phyloP scores from a whole-genome alignment of 2,113 vertebrate species.

The Paradisaea rubra region DNA sequence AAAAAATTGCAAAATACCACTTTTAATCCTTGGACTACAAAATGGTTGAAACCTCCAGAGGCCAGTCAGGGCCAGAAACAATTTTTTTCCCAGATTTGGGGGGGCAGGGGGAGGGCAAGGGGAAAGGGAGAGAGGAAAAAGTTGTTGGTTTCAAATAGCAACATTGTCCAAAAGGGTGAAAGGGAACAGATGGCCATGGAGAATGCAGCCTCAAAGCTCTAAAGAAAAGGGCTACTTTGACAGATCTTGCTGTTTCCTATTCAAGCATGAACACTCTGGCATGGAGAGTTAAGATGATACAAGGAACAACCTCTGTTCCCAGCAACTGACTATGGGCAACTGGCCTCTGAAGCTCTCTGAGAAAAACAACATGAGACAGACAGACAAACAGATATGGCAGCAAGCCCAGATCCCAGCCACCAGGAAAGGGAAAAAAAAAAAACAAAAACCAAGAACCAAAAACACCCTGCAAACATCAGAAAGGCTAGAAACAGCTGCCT shows the following conservation, averaged over 20 bases:
- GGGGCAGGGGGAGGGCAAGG: constrained; percentile 6
- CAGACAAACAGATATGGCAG: constrained; percentile 69
- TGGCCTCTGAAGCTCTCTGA: constrained; percentile 55
- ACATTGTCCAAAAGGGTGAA: constrained; percentile 83
- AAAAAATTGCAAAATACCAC: constrained; percentile 31
- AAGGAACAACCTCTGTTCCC: constrained; percentile 73
- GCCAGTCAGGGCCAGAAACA: constrained; percentile 16
- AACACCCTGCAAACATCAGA: background rate
- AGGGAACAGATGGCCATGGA: constrained; percentile 82
- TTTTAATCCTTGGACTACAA: constrained; percentile 5
- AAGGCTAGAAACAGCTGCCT: constrained; percentile 67
- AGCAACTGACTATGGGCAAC: constrained; percentile 65
- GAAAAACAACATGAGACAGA: constrained; percentile 63
- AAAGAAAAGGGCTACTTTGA: constrained; percentile 74
- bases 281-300: constrained; percentile 67
- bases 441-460: background rate
- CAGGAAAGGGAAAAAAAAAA: background rate
- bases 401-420: constrained; percentile 47
- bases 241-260: constrained; percentile 79
- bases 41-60: constrained; percentile 15
- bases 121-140: constrained; percentile 59
- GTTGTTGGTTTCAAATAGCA: constrained; percentile 76
- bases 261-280: constrained; percentile 71
- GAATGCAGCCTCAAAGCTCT: constrained; percentile 75
- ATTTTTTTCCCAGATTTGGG: constrained; percentile 24